phyloP scores from a whole-genome alignment of 2,888 invertebrate genomes.

The Megalurothrips usitatus region DNA sequence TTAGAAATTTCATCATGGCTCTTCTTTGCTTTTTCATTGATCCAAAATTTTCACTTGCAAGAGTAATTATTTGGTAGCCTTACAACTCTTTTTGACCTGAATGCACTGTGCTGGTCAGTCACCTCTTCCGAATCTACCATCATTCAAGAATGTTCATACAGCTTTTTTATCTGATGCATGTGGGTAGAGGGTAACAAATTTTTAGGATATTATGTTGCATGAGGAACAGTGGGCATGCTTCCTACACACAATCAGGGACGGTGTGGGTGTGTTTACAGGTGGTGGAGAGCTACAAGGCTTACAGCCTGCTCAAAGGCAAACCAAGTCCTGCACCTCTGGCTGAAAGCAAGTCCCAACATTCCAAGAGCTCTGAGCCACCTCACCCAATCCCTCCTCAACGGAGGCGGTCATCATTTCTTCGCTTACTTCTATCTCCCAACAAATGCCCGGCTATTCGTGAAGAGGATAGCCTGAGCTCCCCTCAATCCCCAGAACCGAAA shows the following conservation, averaged over 20 bases:
- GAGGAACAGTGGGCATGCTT: neutral
- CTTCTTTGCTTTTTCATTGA: neutral
- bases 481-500: neutral
- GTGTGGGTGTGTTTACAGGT: slow-evolving; percentile 61
- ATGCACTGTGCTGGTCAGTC: too few relatives aligned
- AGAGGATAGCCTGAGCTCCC: neutral
- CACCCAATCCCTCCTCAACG: neutral
- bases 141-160: too few relatives aligned
- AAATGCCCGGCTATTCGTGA: slow-evolving; percentile 2
- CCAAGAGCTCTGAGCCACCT: neutral
- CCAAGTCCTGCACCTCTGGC: neutral
- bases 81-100: neutral
- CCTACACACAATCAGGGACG: neutral
- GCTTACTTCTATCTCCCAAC: neutral
- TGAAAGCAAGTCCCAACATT: slow-evolving; percentile 20
- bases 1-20: neutral
- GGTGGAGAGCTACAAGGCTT: slow-evolving; percentile 63
- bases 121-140: too few relatives aligned
- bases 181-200: neutral
- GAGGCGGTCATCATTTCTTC: slow-evolving; percentile 3
- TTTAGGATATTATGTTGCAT: too few relatives aligned
- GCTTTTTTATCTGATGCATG: neutral
- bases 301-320: slow-evolving; percentile 50
- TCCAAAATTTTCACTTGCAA: too few relatives aligned
- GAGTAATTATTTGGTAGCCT: neutral